Evolutionary conservation across 2,113 vertebrate genomes (phyloP), one percentile per base, ranked within the genome.

Genomic region (Excalfactoria chinensis): DNA sequence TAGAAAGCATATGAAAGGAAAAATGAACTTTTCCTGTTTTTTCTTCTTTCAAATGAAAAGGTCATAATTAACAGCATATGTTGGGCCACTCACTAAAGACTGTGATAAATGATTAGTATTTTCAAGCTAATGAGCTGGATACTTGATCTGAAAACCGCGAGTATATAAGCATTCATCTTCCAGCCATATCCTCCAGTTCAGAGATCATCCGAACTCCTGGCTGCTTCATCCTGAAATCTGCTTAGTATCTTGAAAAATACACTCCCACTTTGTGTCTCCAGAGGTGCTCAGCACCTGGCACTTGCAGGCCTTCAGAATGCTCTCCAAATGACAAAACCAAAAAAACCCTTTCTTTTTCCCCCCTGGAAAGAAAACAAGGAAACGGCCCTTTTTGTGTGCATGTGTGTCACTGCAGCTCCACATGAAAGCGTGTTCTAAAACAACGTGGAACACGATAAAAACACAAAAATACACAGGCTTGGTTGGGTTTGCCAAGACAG

Each of bases 41-140:
- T 92, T 32, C 58, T 58, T 66, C 48, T 93, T n/a, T n/a, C 30
- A 91, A 88, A 93, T 79, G 84, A 88, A 62, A 84, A 93, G 88
- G 66, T 53, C 15, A 9, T 91, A 88, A 93, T 93, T 96, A 94
- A 72, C 60, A 94, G 84, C 91, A 96, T 3, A 35, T 93, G 93
- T 83, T 83, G 85, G 69, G 34, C 46, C 69, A 79, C 49, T 93
- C 51, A 64, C 79, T 67, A 58, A 73, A 91, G 56, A n/a, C 46
- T 94, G 55, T 4, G 8, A 87, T 63, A 89, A 93, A 85, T 79
- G 21, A 81, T 80, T 80, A 88, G 40, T 93, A 18, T 74, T 95
- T 93, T 91, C 78, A 78, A 75, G 49, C 72, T 95, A 89, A 92
- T 74, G 71, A 92, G 80, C 23, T 32, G 78, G 90, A 82, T 43